Evolutionary conservation across 2,888 invertebrate genomes (phyloP).

Genomic region (Tipula lateralis): DNA sequence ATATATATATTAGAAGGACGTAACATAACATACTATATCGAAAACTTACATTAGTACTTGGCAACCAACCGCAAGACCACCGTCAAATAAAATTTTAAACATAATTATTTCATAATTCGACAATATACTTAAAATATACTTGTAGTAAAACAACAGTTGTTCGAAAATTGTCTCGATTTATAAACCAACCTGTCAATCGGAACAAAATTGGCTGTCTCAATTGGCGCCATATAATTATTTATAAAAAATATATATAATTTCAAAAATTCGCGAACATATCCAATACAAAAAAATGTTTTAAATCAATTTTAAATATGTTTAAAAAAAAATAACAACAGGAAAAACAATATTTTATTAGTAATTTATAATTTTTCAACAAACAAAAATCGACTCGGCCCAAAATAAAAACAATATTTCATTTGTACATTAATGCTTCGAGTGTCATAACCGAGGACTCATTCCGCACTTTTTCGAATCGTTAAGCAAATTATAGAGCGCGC

Average conservation of each 20-base stretch:
- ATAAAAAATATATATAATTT: neutral
- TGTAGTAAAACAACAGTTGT: neutral
- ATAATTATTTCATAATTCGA: neutral
- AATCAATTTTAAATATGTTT: conserved; percentile 11
- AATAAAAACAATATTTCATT: neutral
- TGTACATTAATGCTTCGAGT: neutral
- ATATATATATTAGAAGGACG: neutral
- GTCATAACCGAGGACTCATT: neutral
- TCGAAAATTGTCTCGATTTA: neutral
- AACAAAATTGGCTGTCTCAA: neutral
- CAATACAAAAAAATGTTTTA: neutral
- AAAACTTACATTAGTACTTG: neutral
- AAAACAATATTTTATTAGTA: conserved; percentile 5
- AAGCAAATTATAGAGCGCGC: neutral
- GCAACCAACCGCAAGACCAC: neutral
- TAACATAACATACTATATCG: neutral
- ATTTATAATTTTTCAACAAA: neutral
- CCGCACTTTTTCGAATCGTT: neutral
- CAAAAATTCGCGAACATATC: no score
- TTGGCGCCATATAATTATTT: neutral
- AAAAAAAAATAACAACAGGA: neutral
- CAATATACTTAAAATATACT: no score
- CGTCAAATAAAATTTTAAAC: neutral
- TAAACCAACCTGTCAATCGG: neutral
- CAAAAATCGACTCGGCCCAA: neutral